Evolutionary conservation across 2,888 invertebrate genomes (phyloP), one percentile per base, ranked within the genome.

Genomic region (Sturmia bella): DNA sequence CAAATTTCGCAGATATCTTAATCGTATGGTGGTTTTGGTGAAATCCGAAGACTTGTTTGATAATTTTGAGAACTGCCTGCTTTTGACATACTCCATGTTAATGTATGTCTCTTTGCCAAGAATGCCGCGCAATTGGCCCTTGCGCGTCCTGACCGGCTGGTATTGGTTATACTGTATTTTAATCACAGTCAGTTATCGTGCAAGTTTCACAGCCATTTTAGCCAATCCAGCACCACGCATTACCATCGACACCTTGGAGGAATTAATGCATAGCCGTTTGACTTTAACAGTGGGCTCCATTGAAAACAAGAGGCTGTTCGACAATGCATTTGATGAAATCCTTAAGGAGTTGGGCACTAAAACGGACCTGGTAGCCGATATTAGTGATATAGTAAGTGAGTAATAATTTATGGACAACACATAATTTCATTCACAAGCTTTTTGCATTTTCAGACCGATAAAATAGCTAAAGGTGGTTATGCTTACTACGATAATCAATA

Each of bases 81-180:
- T 96, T 13, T 95, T 96, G 85, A 95, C 96, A 0, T 96, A 94
- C 87, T 95, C 96, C 85, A 96, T 96, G 96, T 89, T 96, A 59
- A 91, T 96, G 6, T 93, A 95, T 83, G 95, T 97, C 27, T 95
- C 96, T 0, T 87, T 96, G 73, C 96, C 96, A 0, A 93, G 93
- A 86, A 91, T 96, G 84, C 96, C 96, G 0, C 92, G 93, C 15
- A 95, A 95, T 15, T 96, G 96, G 96, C 94, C 96, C 0, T 91
- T 97, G 50, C 92, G 96, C 41, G 91, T 96, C 32, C 91, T 97
- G 13, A 96, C 96, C 1, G 96, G 97, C 0, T 96, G 96, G 94
- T 97, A 96, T 91, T 97, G 96, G 96, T 89, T 96, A 1, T 97
- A 96, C 88, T 95, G 95, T 87, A 94, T 96, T 80, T 91, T 96